phyloP scores from a whole-genome alignment of 1,140 invertebrate genomes.

The Drosophila mojavensis region DNA sequence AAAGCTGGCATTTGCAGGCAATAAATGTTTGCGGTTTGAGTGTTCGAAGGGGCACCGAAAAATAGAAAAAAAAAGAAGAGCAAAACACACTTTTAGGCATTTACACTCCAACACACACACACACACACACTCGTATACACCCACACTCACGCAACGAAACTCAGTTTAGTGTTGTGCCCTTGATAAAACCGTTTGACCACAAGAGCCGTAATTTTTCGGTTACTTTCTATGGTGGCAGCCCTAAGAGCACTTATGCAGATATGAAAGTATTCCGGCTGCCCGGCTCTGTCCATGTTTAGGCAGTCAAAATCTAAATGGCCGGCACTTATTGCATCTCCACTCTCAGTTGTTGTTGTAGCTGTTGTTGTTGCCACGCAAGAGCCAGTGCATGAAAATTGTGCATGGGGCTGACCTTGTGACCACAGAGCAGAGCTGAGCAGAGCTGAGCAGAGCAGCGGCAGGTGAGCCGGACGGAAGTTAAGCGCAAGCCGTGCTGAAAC shows the following conservation, averaged over 20 bases:
- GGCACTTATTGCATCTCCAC: conserved; percentile 36
- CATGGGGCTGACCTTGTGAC: conserved; percentile 41
- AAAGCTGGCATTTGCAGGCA: conserved; percentile 75
- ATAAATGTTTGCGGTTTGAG: conserved; percentile 76
- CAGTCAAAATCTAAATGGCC: conserved; percentile 40
- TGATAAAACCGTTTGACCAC: conserved; percentile 68
- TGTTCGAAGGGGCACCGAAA: conserved; percentile 57
- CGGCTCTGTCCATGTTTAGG: conserved; percentile 31
- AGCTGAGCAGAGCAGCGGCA: background rate
- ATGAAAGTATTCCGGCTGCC: conserved; percentile 14
- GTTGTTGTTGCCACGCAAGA: conserved; percentile 16
- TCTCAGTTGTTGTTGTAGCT: background rate
- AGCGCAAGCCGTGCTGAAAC: conserved; percentile 14
- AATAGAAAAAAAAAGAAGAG: conserved; percentile 50
- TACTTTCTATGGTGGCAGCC: conserved; percentile 59
- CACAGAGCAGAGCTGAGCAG: conserved; percentile 20
- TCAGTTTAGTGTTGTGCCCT: conserved; percentile 14
- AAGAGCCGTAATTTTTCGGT: conserved; percentile 78
- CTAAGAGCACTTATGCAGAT: conserved; percentile 28
- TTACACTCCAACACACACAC: conserved; percentile 67
- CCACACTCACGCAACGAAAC: conserved; percentile 1
- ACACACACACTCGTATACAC: background rate
- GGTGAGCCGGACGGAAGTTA: background rate
- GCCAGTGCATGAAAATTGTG: conserved; percentile 25
- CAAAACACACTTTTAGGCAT: conserved; percentile 70